Evolutionary conservation across 2,797 vertebrate genomes (phyloP).

Genomic region (Alauda arvensis): DNA sequence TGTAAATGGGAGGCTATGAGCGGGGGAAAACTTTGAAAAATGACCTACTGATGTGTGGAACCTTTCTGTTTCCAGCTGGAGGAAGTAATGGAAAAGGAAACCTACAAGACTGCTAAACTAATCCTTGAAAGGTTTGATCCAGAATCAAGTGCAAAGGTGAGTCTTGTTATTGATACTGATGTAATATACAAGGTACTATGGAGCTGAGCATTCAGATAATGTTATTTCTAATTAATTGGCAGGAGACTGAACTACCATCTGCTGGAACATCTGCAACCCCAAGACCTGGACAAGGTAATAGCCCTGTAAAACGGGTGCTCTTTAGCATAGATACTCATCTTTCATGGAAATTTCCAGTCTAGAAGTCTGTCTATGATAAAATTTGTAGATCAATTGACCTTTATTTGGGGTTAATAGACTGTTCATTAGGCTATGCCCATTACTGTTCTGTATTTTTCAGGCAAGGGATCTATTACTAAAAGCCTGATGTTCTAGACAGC

Average conservation of each 20-base stretch:
- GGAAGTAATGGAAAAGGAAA: slow-evolving; percentile 99
- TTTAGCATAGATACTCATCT: slow-evolving; percentile 60
- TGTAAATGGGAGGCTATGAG: not conserved
- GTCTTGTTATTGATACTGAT: slow-evolving; percentile 42
- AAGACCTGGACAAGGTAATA: slow-evolving; percentile 93
- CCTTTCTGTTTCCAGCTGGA: slow-evolving; percentile 83
- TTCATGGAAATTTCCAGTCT: slow-evolving; percentile 51
- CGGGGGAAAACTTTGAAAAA: not conserved
- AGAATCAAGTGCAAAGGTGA: slow-evolving; percentile 87
- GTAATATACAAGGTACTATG: slow-evolving; percentile 23
- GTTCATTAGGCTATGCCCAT: not conserved
- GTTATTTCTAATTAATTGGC: slow-evolving; percentile 63
- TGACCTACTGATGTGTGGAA: slow-evolving; percentile 27
- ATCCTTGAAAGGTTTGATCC: slow-evolving; percentile 98
- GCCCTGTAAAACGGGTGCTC: slow-evolving; percentile 63
- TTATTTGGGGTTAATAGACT: slow-evolving; percentile 41
- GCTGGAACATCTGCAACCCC: slow-evolving; percentile 79
- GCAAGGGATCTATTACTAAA: not conserved
- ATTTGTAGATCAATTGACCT: slow-evolving; percentile 32
- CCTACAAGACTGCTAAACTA: slow-evolving; percentile 95
- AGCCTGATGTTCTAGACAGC: not conserved
- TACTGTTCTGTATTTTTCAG: slow-evolving; percentile 1
- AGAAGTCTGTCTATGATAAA: not conserved
- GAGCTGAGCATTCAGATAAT: slow-evolving; percentile 33
- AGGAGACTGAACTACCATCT: slow-evolving; percentile 85